These are phyloP conservation scores for Callopanchax toddi DNA, from an alignment of 2,113 vertebrate genomes.

Conservation along the genomic window DNA sequence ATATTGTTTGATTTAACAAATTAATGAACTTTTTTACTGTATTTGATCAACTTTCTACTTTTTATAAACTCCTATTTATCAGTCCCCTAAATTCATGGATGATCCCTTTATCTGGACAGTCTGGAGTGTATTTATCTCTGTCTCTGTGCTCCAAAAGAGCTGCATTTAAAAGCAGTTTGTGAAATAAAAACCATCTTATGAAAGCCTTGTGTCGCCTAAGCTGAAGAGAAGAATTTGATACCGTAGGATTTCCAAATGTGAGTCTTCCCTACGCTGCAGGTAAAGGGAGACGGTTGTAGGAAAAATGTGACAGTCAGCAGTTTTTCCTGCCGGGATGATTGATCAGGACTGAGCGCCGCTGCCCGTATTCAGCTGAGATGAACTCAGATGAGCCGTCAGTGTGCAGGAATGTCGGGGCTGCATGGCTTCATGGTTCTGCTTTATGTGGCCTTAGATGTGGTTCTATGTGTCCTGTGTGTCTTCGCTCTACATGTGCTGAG, in stretches of 20 bases:
- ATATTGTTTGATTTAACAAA: no score
- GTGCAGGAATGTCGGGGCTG: constrained; percentile 27
- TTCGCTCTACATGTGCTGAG: constrained; percentile 26
- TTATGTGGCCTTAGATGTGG: constrained; percentile 27
- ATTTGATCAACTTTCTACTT: neutral
- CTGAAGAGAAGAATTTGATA: neutral
- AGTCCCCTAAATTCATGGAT: neutral
- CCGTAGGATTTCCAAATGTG: neutral
- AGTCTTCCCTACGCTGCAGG: neutral
- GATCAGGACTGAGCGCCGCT: neutral
- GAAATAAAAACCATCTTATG: no score
- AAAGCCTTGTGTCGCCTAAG: neutral
- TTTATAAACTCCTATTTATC: neutral
- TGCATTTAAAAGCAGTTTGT: neutral
- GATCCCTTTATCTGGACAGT: neutral
- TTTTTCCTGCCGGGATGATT: neutral
- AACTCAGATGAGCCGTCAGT: neutral
- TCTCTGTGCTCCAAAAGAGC: neutral
- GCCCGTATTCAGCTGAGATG: neutral
- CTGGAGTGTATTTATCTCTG: neutral
- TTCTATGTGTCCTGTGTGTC: constrained; percentile 32
- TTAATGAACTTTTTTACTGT: neutral
- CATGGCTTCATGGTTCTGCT: constrained; percentile 64
- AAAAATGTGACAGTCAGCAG: constrained; percentile 2
- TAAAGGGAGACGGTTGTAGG: neutral